A percentile compares a stretch with the other conserved stretches of the same genome.
phyloP scores from a whole-genome alignment of 2,797 vertebrate species.

The Phrynocephalus forsythii region DNA sequence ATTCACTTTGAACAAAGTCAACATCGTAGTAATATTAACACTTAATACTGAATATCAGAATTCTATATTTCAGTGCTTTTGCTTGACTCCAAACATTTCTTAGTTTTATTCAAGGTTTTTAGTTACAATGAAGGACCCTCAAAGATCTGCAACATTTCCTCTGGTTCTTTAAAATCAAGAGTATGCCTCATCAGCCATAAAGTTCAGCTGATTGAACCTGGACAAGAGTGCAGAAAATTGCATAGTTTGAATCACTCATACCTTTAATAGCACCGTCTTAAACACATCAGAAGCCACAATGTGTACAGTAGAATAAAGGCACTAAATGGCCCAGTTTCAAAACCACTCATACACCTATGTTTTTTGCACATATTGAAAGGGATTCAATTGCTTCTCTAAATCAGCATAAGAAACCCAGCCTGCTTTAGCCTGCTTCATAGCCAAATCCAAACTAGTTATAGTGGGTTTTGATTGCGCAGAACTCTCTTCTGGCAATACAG shows the following conservation, averaged over 20 bases:
- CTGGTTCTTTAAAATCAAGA: conserved; percentile 50
- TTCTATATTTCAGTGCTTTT: background rate
- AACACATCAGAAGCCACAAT: conserved; percentile 4
- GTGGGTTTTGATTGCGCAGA: no score
- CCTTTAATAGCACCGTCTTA: conserved; percentile 46
- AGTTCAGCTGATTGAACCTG: conserved; percentile 55
- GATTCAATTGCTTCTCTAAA: conserved; percentile 13
- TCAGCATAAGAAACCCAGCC: background rate
- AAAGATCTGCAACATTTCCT: conserved; percentile 38
- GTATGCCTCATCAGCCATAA: conserved; percentile 48
- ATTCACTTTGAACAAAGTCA: background rate
- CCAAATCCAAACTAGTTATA: no score
- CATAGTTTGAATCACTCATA: conserved; percentile 39
- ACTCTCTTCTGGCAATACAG: no score
- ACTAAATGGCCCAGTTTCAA: background rate
- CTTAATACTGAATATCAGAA: background rate
- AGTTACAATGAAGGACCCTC: conserved; percentile 29
- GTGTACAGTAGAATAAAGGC: conserved; percentile 38
- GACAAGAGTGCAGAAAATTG: conserved; percentile 49
- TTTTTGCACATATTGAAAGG: background rate
- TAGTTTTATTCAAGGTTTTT: conserved; percentile 40
- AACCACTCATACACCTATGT: background rate
- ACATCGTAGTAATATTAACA: conserved; percentile 1
- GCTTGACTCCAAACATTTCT: conserved; percentile 32
- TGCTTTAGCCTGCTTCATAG: conserved; percentile 3